Evolutionary conservation across 2,113 vertebrate genomes (phyloP).

Genomic region (human (Homo sapiens)): GRCh38 chr12:49516501-49517000

Average conservation of each 20-base stretch:
- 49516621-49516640: too few relatives aligned
- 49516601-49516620: too few relatives aligned
- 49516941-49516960: neutral
- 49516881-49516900: conserved; percentile 38
- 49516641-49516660: too few relatives aligned
- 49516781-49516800: neutral
- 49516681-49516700: neutral
- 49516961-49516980: conserved; percentile 3
- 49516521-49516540: too few relatives aligned
- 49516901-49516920: neutral
- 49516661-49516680: too few relatives aligned
- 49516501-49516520: too few relatives aligned
- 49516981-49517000: neutral
- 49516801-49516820: neutral
- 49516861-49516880: conserved; percentile 18
- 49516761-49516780: neutral
- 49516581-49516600: too few relatives aligned
- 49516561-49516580: too few relatives aligned
- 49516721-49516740: neutral
- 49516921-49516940: neutral
- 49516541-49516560: too few relatives aligned
- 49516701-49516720: neutral
- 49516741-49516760: neutral
- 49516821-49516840: conserved; percentile 22
- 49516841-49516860: neutral